Base-by-base conservation (phyloP, 2,888 invertebrate species). In the Drosophila melanosoma region DNA sequence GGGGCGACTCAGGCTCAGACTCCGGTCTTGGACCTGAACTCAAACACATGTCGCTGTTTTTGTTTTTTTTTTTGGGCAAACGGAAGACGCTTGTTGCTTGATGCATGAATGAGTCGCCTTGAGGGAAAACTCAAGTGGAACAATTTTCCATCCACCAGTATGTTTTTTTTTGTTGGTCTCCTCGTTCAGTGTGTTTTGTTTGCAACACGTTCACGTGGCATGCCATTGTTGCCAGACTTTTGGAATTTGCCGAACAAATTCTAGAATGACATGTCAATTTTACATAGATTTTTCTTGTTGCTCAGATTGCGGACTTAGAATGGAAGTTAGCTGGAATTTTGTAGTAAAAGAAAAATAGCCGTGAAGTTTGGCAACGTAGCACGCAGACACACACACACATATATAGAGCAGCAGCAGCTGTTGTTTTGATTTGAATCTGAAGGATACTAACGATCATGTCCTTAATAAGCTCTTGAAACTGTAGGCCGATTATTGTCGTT, bases 41-140 rank as follows among this genome's bases (percentile, higher is more conserved):
- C 87, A 83, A 89, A 87, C 85, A 86, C 85, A 86, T 86, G 85
- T 86, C 84, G 82, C 42, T 72, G 57, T 71, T 81, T 71, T 66
- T 54, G 40, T n/a, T 51, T n/a, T 40, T 57, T 52, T 57, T 29
- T 32, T 61, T 68, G 60, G 23, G 66, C 71, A 81, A 79, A 85
- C 84, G 87, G 89, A 85, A 85, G 87, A 85, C 65, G 70, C 38
- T 69, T 52, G 65, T 71, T 68, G 48, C 61, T 79, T 78, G 53
- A 75, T 79, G 87, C 86, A 86, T 85, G 89, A 86, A 86, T 78
- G 77, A 64, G 53, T 42, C 56, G 59, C 64, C 58, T 35, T 15
- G 57, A 63, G 71, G 71, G 64, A 63, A 89, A 85, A 89, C 82
- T 85, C 89, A 85, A 85, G 85, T 85, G 85, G 87, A 87, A 85